Percentiles rank a stretch among this genome's conserved stretches.
Conservation (phyloP, 2,797 vertebrate genomes). For the Gymnothorax reevesii region DNA sequence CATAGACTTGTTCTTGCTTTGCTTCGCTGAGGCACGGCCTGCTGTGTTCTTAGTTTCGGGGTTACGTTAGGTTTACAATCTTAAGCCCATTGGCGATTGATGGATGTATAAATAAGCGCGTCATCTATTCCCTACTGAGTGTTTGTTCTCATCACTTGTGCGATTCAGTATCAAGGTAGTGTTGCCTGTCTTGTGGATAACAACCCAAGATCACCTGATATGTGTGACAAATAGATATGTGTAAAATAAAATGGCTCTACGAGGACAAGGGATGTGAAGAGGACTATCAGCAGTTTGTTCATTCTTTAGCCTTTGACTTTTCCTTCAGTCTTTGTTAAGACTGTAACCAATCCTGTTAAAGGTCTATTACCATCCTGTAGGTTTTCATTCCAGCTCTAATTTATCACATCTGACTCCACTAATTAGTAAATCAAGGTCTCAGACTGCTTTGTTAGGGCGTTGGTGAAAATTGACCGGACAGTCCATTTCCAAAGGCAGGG, state of each 20-base stretch:
- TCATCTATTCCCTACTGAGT: neutral
- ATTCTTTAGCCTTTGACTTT: neutral
- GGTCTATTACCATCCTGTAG: too few species aligned
- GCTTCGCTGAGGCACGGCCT: neutral
- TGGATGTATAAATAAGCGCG: neutral
- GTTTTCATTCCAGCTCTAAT: too few species aligned
- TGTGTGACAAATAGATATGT: neutral
- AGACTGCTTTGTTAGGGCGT: too few species aligned
- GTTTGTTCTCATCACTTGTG: neutral
- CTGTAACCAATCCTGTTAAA: too few species aligned
- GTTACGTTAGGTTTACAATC: neutral
- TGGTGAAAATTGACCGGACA: too few species aligned
- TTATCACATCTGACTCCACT: too few species aligned
- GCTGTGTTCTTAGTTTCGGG: neutral
- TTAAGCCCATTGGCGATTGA: neutral
- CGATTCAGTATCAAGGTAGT: neutral
- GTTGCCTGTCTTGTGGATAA: neutral
- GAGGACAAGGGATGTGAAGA: neutral
- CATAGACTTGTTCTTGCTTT: neutral
- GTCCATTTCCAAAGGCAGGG: too few species aligned
- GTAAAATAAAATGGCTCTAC: neutral
- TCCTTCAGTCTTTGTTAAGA: neutral
- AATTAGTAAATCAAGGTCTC: too few species aligned
- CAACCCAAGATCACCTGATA: neutral
- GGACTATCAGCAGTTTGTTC: neutral